These are phyloP conservation scores for Plagiodera versicolora DNA, from an alignment of 2,888 invertebrate species.

Conservation along the genomic window DNA sequence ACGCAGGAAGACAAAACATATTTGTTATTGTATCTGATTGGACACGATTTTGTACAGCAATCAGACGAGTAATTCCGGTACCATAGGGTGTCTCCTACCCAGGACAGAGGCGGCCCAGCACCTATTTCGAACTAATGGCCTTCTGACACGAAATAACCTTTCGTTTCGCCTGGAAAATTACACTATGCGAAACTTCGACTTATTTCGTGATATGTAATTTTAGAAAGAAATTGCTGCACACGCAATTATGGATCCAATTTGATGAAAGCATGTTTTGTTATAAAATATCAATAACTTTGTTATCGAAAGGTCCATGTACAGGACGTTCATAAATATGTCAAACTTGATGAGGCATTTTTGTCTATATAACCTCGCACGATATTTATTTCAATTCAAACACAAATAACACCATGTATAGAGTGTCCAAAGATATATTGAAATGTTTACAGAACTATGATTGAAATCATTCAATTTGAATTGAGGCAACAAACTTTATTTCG, in stretches of 20 bases:
- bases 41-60: constrained; percentile 52
- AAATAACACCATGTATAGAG: too few relatives aligned
- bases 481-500: too few relatives aligned
- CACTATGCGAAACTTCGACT: constrained; percentile 49
- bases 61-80: constrained; percentile 54
- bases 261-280: constrained; percentile 26
- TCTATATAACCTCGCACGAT: too few relatives aligned
- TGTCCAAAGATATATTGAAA: too few relatives aligned
- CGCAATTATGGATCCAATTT: constrained; percentile 32
- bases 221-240: constrained; percentile 38
- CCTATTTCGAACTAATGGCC: constrained; percentile 45
- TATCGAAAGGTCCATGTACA: background rate
- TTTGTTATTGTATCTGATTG: constrained; percentile 43
- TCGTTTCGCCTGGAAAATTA: constrained; percentile 49
- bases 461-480: too few relatives aligned
- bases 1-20: constrained; percentile 19
- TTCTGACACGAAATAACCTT: constrained; percentile 47
- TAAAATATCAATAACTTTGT: constrained; percentile 15
- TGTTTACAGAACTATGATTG: too few relatives aligned
- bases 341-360: too few relatives aligned
- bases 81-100: constrained; percentile 54
- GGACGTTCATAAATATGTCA: too few relatives aligned
- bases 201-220: constrained; percentile 46
- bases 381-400: too few relatives aligned
- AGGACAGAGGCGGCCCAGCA: constrained; percentile 41